Base-by-base conservation (phyloP, 1,140 invertebrate species). In the Neoseiulus cucumeris region DNA sequence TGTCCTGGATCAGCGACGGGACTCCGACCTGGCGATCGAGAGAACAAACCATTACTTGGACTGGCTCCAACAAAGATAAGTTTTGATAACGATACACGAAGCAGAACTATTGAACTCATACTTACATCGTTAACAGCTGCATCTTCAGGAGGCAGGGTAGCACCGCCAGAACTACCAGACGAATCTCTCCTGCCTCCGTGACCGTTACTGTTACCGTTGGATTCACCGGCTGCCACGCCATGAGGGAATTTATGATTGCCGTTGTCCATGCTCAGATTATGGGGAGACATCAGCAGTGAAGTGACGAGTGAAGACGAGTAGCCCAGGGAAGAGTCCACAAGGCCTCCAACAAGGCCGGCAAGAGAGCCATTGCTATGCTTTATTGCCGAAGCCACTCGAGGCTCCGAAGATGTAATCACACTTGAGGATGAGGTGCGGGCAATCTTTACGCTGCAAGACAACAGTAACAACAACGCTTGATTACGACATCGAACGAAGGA, bases 1-100 rank as follows among this genome's bases (percentile, higher is more conserved):
- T 92, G 79, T 91, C 87, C 82, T 91, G 75, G 2, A 80, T 72
- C 20, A 79, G 68, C 68, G 41, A 17, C 65, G 66, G 68, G 20
- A 71, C 68, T 12, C 64, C 65, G 9, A 66, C 64, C 25, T 64
- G 51, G 65, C 66, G 47, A 64, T 67, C 68, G 33, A 20, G 22
- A 9, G 33, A 39, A 9, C 9, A 39, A 39, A 9, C 9, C 9
- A 39, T 39, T 39, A 9, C 4, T 39, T n/a, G n/a, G n/a, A n/a
- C n/a, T n/a, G n/a, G n/a, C n/a, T n/a, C n/a, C n/a, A n/a, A n/a
- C n/a, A n/a, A n/a, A n/a, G n/a, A n/a, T n/a, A n/a, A n/a, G n/a
- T n/a, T n/a, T n/a, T n/a, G n/a, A n/a, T n/a, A n/a, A n/a, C n/a
- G n/a, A n/a, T n/a, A n/a, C n/a, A n/a, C n/a, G n/a, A n/a, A n/a